Evolutionary conservation across 2,113 vertebrate species (phyloP), one percentile per base, ranked within the genome.

Genomic region (Notechis scutatus): DNA sequence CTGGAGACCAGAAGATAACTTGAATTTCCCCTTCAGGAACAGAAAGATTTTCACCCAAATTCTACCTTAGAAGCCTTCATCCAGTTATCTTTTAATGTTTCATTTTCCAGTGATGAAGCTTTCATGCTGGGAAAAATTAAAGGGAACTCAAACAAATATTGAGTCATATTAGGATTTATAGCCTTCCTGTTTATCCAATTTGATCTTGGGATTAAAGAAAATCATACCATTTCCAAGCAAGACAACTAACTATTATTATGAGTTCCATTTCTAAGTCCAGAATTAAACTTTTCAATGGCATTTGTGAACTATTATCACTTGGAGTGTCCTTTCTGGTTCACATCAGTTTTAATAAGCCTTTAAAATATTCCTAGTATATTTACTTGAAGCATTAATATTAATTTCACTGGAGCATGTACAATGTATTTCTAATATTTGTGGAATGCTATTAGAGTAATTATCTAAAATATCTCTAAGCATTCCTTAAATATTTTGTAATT

Each of bases 401-500:
- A 95, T 96, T 95, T 93, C 57, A 96, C 61, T 39, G 90, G 86
- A 64, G 91, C 47, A 86, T 91, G 87, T 55, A 91, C 87, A 93
- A n/a, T 92, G 2, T 55, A 90, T 95, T 92, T 95, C 95, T 91
- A 90, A 96, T 94, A 92, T 89, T 95, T 64, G 61, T 93, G 88
- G 89, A 92, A 92, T 93, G 64, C 88, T 95, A 89, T 90, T 95
- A 91, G 12, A 42, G 93, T 96, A 96, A 97, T 96, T 95, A 95
- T 89, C 89, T 95, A 96, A 92, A 64, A 12, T 93, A 52, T 92
- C 87, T 94, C 93, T 93, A 92, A 96, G 87, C 94, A 93, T 94
- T 90, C 92, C 96, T 94, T 96, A 89, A 93, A 97, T 96, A 90
- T 64, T 61, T 74, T 57, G 87, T 69, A 50, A 94, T 97, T 96